phyloP scores from a whole-genome alignment of 2,888 invertebrate genomes.

The Taphrorychus bicolor region DNA sequence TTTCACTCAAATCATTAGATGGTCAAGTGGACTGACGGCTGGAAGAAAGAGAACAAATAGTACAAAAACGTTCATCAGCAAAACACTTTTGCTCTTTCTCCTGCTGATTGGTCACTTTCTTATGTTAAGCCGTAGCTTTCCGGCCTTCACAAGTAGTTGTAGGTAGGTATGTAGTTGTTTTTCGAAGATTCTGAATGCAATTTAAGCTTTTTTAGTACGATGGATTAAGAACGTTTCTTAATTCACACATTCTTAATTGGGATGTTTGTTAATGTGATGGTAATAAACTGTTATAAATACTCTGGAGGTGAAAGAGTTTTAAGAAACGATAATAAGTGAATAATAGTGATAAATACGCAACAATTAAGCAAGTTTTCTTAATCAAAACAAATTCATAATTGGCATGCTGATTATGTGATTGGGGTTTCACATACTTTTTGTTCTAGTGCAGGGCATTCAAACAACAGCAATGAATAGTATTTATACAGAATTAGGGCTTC shows the following conservation, averaged over 20 bases:
- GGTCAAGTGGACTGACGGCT: slow-evolving; percentile 10
- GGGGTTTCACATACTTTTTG: no score
- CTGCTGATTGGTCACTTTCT: background rate
- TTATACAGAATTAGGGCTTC: no score
- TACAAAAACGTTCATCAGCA: slow-evolving; percentile 11
- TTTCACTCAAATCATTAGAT: slow-evolving; percentile 27
- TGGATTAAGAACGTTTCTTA: background rate
- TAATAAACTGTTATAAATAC: no score
- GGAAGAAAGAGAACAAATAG: slow-evolving; percentile 8
- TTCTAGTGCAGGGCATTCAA: no score
- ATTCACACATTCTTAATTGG: background rate
- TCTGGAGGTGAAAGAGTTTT: no score
- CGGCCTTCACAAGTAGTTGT: background rate
- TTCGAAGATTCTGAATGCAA: background rate
- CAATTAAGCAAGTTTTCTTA: no score
- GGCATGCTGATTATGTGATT: no score
- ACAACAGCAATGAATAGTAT: no score
- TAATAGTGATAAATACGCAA: no score
- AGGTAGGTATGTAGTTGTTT: no score
- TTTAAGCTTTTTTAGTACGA: background rate
- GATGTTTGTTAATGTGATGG: background rate
- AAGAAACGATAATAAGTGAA: no score
- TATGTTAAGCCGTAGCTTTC: background rate
- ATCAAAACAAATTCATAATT: no score
- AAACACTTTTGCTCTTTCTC: slow-evolving; percentile 13